Conservation (phyloP, 2,113 vertebrate species). For the Ptyas mucosa region DNA sequence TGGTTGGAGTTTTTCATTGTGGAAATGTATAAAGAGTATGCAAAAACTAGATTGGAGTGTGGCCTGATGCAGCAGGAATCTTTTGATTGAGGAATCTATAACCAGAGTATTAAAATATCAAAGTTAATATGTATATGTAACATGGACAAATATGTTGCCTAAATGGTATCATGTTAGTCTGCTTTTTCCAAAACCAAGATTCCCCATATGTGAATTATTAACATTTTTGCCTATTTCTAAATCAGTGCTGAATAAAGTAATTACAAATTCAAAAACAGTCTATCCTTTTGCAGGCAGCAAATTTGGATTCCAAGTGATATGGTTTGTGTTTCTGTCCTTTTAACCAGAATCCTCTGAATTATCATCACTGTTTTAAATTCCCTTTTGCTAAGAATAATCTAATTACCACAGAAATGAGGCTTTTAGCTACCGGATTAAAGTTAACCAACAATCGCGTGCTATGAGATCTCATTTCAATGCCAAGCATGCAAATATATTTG, state of each 20-base stretch:
- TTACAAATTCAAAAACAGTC: constrained; percentile 4
- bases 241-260: background rate
- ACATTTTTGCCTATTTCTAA: background rate
- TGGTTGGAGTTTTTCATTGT: background rate
- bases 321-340: constrained; percentile 18
- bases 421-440: constrained; percentile 17
- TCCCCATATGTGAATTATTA: background rate
- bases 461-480: constrained; percentile 35
- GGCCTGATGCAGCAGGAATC: background rate
- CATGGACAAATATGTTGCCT: background rate
- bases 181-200: background rate
- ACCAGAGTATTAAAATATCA: background rate
- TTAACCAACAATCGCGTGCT: background rate
- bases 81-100: background rate
- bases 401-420: background rate
- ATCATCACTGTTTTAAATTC: constrained; percentile 42
- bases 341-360: constrained; percentile 42
- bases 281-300: constrained; percentile 42
- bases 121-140: background rate
- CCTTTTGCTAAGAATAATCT: constrained; percentile 45
- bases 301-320: constrained; percentile 29
- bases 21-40: background rate
- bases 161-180: constrained; percentile 5
- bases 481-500: constrained; percentile 26
- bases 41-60: background rate